phyloP scores from a whole-genome alignment of 2,797 vertebrate genomes.

The Mionectes olivaceus region DNA sequence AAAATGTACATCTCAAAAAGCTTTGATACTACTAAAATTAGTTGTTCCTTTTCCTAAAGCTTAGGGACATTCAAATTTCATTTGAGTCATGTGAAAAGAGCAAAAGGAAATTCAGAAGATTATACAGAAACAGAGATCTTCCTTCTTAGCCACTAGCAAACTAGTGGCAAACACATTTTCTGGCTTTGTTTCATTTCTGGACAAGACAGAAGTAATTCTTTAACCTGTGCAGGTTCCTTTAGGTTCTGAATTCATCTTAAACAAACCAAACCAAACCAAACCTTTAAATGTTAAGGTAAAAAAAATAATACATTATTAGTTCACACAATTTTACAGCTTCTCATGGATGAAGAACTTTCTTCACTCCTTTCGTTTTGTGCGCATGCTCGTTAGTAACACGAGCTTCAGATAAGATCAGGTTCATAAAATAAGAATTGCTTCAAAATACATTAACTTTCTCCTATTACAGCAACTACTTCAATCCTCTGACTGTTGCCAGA shows the following conservation, averaged over 20 bases:
- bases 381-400: background rate
- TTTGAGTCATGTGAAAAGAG: background rate
- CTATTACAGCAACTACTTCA: background rate
- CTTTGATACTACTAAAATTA: conserved; percentile 42
- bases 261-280: background rate
- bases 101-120: background rate
- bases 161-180: background rate
- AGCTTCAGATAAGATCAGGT: conserved; percentile 24
- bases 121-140: background rate
- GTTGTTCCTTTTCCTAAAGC: conserved; percentile 14
- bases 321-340: conserved; percentile 14
- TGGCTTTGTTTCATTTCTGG: background rate
- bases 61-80: conserved; percentile 1
- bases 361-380: background rate
- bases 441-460: background rate
- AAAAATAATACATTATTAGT: background rate
- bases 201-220: background rate
- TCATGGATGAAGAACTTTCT: background rate
- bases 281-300: background rate
- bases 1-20: conserved; percentile 34
- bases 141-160: conserved; percentile 5
- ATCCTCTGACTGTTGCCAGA: background rate
- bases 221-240: background rate
- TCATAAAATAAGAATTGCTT: conserved; percentile 23
- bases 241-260: background rate